A percentile compares a stretch with the other conserved stretches of the same genome.
Conservation (phyloP, 2,113 vertebrate genomes). For the Muntiacus reevesi region DNA sequence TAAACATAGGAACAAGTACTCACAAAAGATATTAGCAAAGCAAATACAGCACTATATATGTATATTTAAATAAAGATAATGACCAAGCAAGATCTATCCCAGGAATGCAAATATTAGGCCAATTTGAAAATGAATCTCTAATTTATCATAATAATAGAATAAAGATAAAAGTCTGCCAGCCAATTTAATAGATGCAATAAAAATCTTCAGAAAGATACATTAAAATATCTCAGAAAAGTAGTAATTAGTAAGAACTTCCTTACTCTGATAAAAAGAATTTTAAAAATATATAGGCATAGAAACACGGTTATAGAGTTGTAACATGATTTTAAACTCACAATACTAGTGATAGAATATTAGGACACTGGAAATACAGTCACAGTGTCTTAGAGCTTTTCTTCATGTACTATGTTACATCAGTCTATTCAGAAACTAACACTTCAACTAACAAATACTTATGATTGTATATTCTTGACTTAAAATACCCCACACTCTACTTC, state of each 20-base stretch:
- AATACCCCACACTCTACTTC: background rate
- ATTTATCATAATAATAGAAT: background rate
- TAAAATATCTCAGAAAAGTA: constrained; percentile 38
- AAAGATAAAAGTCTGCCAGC: background rate
- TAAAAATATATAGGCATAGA: background rate
- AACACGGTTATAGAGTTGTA: background rate
- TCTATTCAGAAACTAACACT: background rate
- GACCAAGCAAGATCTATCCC: background rate
- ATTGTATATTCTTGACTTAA: background rate
- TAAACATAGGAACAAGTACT: background rate
- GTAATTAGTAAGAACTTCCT: constrained; percentile 28
- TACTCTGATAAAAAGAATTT: background rate
- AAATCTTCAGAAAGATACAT: background rate
- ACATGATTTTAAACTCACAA: constrained; percentile 19
- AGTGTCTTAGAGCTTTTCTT: background rate
- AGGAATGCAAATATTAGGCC: background rate
- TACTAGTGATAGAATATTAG: background rate
- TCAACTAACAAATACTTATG: background rate
- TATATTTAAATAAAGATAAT: background rate
- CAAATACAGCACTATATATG: background rate
- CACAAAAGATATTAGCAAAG: background rate
- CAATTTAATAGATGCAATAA: background rate
- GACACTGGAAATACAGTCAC: background rate
- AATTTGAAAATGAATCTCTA: constrained; percentile 18
- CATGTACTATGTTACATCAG: background rate